Evolutionary conservation across 2,113 vertebrate genomes (phyloP).

Genomic region (Indicator indicator): DNA sequence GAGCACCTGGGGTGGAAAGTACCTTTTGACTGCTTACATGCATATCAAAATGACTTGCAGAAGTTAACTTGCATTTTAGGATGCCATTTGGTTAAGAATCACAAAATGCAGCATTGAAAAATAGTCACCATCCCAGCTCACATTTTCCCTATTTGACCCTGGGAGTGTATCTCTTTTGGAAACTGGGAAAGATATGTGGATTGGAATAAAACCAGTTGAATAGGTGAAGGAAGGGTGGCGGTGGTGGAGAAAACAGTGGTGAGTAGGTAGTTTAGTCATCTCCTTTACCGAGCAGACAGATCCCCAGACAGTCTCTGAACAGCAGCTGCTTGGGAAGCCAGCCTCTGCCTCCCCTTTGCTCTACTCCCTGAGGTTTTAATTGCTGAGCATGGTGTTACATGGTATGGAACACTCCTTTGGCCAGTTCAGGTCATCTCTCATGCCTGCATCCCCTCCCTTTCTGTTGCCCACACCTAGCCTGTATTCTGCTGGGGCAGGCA

Average conservation of each 20-base stretch:
- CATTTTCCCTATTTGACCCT: not conserved
- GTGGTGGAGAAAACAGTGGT: not conserved
- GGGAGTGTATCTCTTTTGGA: not conserved
- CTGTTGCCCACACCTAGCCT: not conserved
- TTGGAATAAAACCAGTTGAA: not conserved
- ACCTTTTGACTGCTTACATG: not conserved
- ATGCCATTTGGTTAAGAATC: not conserved
- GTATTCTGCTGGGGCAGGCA: not conserved
- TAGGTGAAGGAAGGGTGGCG: not conserved
- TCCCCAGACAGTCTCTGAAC: not conserved
- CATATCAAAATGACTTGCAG: not conserved
- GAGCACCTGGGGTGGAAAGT: not conserved
- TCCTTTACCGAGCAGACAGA: not conserved
- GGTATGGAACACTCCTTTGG: not conserved
- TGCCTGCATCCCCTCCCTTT: not conserved
- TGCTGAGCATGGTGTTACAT: not conserved
- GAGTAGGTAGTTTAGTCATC: accelerated
- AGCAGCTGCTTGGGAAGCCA: not conserved
- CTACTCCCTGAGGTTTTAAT: not conserved
- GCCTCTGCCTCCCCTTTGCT: not conserved
- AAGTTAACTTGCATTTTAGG: not conserved
- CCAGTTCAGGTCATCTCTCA: not conserved
- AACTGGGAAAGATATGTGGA: not conserved
- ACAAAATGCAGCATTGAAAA: not conserved
- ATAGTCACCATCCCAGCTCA: not conserved